Evolutionary conservation across 2,888 invertebrate genomes (phyloP), one percentile per base, ranked within the genome.

Genomic region (Scaptomyza caliginosa): DNA sequence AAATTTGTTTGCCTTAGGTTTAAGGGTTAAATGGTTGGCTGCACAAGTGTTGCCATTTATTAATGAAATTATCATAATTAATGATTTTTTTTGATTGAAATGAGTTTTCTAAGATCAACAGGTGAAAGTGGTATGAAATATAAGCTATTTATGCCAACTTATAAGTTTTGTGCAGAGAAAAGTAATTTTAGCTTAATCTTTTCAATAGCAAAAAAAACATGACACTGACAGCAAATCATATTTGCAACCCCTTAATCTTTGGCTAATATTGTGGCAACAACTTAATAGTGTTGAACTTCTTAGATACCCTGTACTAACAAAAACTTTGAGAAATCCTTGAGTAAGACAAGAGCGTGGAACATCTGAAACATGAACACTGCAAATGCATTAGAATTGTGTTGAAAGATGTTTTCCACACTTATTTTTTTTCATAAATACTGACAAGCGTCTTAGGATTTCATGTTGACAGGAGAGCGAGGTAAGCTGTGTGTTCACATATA

Each of bases 401-500:
- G 54, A 64, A 59, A 38, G 58, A 72, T 68, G 75, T 68, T 69
- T 45, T 63, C 40, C 75, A 49, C 58, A 69, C 48, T 55, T 74
- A 63, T 63, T 63, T 74, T 54, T 69, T 49, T 62, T 52, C 50
- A 32, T 39, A 51, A 62, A 51, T 57, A 43, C 69, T 74, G 75
- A 64, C 75, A 74, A 56, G 19, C 72, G 55, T 64, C 72, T 74
- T 74, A 72, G 58, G 70, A 69, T 72, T 72, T 74, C 64, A 51
- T 74, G 75, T 69, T 72, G 72, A 72, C 72, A 72, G 72, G 51
- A 48, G 52, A 69, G 75, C 69, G 72, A 72, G 64, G 72, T 72
- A 72, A 72, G 72, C 72, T 59, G 55, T 63, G 51, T 62, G 58
- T 58, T 54, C 6, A 42, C 10, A 16, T 3, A 16, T 26, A 26